Evolutionary conservation across 1,140 invertebrate genomes (phyloP).

Genomic region (Bursaphelenchus mucronatus): DNA sequence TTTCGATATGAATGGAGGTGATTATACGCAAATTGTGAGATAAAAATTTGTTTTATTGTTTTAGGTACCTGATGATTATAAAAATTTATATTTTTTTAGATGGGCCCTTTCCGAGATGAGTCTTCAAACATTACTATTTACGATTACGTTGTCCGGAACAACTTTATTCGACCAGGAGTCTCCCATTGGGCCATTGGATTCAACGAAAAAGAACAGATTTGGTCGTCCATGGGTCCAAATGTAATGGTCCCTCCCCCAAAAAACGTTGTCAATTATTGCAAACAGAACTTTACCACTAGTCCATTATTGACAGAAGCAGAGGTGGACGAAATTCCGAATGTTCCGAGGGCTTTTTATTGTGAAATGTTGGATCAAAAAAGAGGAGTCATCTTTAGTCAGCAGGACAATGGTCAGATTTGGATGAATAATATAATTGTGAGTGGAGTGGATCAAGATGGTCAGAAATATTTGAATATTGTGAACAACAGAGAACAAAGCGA

Average conservation of each 20-base stretch:
- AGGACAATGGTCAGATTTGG: constrained; percentile 21
- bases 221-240: constrained; percentile 13
- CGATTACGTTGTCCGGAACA: background rate
- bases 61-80: no score
- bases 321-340: no score
- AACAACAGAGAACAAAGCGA: no score
- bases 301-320: no score
- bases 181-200: constrained; percentile 14
- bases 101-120: constrained; percentile 8
- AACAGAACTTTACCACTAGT: no score
- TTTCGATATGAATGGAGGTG: constrained; percentile 14
- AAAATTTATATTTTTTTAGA: background rate
- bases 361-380: no score
- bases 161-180: background rate
- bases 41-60: background rate
- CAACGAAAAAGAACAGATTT: constrained; percentile 13
- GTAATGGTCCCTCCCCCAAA: no score
- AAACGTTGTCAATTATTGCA: no score
- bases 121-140: constrained; percentile 7
- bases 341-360: no score
- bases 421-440: background rate
- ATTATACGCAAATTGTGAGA: background rate
- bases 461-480: no score
- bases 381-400: background rate
- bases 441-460: no score